Base-by-base conservation (phyloP, 2,888 invertebrate species). In the Ophonus ardosiacus region DNA sequence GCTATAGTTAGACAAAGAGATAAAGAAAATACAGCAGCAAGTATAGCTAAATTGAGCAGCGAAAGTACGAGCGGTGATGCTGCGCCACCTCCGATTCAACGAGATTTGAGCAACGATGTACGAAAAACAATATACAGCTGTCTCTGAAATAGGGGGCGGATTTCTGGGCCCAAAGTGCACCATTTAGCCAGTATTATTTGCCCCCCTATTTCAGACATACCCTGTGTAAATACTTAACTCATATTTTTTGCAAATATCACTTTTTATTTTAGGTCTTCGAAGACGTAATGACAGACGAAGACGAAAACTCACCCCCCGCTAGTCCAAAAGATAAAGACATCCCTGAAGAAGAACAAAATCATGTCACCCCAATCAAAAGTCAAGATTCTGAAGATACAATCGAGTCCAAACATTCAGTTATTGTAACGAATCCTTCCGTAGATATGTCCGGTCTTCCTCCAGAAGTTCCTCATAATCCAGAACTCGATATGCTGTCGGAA, bases 1-100 rank as follows among this genome's bases (percentile, higher is more conserved):
- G 98, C 98, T 0, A 98, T 98, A 86, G 97, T 98, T 0, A 92
- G 95, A 76, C 96, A 97, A 89, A 91, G 95, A 7, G 97, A 98
- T 88, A 95, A 95, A 86, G 97, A 97, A 90, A 95, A 95, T 63
- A 96, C 97, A 86, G 97, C 97, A 0, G 95, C 95, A 8, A 97
- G 97, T 59, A 94, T 97, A 79, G 97, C 97, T 6, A 95, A 97
- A 89, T 92, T 97, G n/a, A 96, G 95, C 81, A 94, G 95, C 17
- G 96, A 96, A 89, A 95, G 95, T 85, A 95, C 90, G 89, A 94
- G 91, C 83, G 93, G 89, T 0, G 92, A 91, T 43, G 90, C 90
- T 86, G 88, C 88, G 10, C 91, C 91, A n/a, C 91, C 91, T 7
- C 89, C 89, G 7, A 90, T 92, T 6, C 91, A 89, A 57, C 91